Evolutionary conservation across 2,888 invertebrate genomes (phyloP).

Genomic region (Melikaiella ostensackeni): DNA sequence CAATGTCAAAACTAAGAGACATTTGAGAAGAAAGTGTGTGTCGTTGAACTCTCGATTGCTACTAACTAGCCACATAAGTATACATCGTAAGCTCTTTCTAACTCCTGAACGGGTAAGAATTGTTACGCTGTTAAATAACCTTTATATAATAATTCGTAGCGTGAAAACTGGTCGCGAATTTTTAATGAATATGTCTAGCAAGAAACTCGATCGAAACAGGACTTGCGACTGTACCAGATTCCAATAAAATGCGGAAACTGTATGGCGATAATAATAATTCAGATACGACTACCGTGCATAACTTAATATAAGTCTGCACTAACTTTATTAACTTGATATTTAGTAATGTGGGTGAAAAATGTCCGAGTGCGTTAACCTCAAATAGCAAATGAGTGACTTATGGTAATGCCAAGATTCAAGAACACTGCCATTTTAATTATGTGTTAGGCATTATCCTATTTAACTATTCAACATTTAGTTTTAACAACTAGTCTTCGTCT

Average conservation of each 20-base stretch:
- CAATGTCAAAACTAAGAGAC: conserved; percentile 36
- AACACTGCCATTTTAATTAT: conserved; percentile 2
- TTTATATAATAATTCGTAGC: conserved; percentile 66
- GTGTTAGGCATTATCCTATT: neutral
- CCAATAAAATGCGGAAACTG: conserved; percentile 51
- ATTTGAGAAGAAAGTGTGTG: conserved; percentile 25
- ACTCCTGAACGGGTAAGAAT: conserved; percentile 67
- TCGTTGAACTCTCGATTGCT: conserved; percentile 37
- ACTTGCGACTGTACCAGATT: conserved; percentile 55
- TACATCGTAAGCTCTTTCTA: conserved; percentile 56
- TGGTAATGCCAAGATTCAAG: conserved; percentile 15
- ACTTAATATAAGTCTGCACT: conserved; percentile 14
- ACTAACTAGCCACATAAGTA: conserved; percentile 20
- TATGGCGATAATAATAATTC: conserved; percentile 41
- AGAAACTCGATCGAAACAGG: conserved; percentile 58
- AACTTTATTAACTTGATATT: conserved; percentile 26
- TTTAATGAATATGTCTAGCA: conserved; percentile 59
- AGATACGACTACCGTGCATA: conserved; percentile 10
- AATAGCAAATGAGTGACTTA: neutral
- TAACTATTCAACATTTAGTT: too few species aligned
- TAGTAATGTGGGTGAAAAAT: conserved; percentile 2
- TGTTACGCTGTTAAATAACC: conserved; percentile 63
- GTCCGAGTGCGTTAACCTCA: neutral
- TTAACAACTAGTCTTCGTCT: too few species aligned
- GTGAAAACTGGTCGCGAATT: conserved; percentile 56